Evolutionary conservation across 2,113 vertebrate species (phyloP).

Genomic region (pig (Sus scrofa)): T2T-Sscrofa CM000817.6:93940001-93940500

Average conservation of each 20-base stretch:
- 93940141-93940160: neutral
- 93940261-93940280: too few relatives aligned
- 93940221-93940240: neutral
- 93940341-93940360: neutral
- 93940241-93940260: neutral
- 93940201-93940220: neutral
- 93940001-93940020: neutral
- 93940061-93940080: neutral
- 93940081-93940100: neutral
- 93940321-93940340: too few relatives aligned
- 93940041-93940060: neutral
- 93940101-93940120: neutral
- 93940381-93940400: neutral
- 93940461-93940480: neutral
- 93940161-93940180: neutral
- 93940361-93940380: neutral
- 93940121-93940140: too few relatives aligned
- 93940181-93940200: neutral
- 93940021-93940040: neutral
- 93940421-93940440: neutral
- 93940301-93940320: too few relatives aligned
- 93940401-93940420: neutral
- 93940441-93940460: neutral
- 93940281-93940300: too few relatives aligned
- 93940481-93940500: accelerated